These are phyloP conservation scores for Aegotheles bennettii DNA, from an alignment of 2,113 vertebrate genomes.

Conservation along the genomic window DNA sequence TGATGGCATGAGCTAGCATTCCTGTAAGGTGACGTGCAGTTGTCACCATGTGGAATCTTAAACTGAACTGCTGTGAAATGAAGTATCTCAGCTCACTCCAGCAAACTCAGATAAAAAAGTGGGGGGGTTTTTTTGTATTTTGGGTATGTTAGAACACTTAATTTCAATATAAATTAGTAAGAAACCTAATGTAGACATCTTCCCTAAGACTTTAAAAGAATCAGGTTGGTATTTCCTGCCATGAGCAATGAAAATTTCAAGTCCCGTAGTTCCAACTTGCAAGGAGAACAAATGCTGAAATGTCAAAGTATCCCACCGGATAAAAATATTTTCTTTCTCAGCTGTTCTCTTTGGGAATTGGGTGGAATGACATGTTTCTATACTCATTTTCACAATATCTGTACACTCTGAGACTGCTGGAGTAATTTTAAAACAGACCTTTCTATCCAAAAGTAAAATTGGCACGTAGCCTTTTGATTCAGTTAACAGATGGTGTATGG, in stretches of 20 bases:
- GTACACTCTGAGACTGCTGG: background rate
- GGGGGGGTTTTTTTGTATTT: background rate
- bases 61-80: background rate
- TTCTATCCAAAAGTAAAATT: background rate
- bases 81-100: background rate
- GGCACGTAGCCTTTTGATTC: slow-evolving; percentile 20
- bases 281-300: background rate
- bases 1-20: background rate
- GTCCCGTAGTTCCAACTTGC: background rate
- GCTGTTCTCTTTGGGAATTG: background rate
- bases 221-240: background rate
- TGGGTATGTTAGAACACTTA: background rate
- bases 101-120: background rate
- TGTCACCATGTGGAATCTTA: background rate
- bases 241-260: background rate
- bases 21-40: background rate
- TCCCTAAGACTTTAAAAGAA: background rate
- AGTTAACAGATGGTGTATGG: slow-evolving; percentile 53
- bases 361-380: background rate
- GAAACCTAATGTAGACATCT: background rate
- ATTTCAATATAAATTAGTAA: background rate
- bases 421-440: slow-evolving; percentile 7
- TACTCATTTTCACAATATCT: background rate
- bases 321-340: background rate
- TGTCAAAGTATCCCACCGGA: background rate